Base-by-base conservation (phyloP, 2,113 vertebrate species). In the Lipotes vexillifer region DNA sequence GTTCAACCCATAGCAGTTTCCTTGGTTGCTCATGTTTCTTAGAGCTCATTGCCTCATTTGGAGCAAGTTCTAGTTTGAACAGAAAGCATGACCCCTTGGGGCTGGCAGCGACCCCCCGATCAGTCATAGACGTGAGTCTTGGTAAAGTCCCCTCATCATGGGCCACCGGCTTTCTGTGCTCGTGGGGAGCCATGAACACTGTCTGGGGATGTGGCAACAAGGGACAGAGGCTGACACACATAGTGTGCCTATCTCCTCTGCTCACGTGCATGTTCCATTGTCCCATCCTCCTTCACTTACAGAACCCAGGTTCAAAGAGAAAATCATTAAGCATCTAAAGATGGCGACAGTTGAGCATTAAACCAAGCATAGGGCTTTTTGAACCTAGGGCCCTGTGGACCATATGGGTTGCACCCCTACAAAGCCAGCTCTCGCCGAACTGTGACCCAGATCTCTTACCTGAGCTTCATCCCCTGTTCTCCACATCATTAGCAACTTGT, bases 271-370 rank as follows among this genome's bases (percentile, higher is more conserved):
- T 36, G 8, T 41, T 25, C n/a, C 61, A 41, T 6, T 9, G 33
- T 36, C 27, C 63, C 52, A 23, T 11, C 6, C 38, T 69, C 49
- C 55, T 83, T 74, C 10, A 2, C 25, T 55, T 55, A 36, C 6
- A 55, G 55, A 96, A 52, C 21, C 44, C 44, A 83, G n/a, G n/a
- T 80, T 88, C 83, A 85, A 52, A 85, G 82, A 61, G 38, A 68
- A 72, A 84, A 83, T 31, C 15, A 38, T 27, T 21, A 78, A 90
- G 92, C 49, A 59, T 68, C 8, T 55, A 27, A n/a, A 44, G 29
- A 38, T 20, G n/a, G 78, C 7, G 2, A 41, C 10, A 17, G 17
- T 4, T 44, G 44, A 27, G 13, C 33, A 6, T 83, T 90, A 59
- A 41, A 23, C 3, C 13, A 21, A 44, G 3, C 8, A 3, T 9